Conservation (phyloP, 2,888 invertebrate genomes). For the Atrina japonica region DNA sequence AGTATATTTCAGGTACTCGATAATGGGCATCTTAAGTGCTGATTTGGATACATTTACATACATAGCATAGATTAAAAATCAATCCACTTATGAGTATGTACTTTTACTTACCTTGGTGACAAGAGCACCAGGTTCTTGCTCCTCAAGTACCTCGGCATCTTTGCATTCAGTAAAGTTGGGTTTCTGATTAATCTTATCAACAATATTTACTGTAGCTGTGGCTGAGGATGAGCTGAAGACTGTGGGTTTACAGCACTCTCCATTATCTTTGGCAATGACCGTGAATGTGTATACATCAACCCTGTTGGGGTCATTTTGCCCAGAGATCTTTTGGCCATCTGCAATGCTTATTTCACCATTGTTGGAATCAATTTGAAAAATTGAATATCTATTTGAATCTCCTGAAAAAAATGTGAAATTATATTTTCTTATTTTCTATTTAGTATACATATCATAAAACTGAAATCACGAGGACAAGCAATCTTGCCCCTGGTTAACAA, state of each 20-base stretch:
- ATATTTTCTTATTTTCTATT: background rate
- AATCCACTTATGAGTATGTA: background rate
- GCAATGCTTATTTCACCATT: slow-evolving; percentile 75
- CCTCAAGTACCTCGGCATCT: slow-evolving; percentile 84
- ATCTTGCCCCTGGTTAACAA: too few species aligned
- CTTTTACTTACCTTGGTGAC: slow-evolving; percentile 56
- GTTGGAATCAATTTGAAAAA: slow-evolving; percentile 72
- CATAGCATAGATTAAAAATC: too few species aligned
- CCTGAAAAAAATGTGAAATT: slow-evolving; percentile 28
- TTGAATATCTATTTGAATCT: slow-evolving; percentile 42
- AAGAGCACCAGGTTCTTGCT: slow-evolving; percentile 39
- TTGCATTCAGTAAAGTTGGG: slow-evolving; percentile 97
- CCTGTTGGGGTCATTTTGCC: slow-evolving; percentile 86
- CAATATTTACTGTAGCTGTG: slow-evolving; percentile 96
- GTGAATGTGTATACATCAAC: too few species aligned
- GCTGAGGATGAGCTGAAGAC: slow-evolving; percentile 93
- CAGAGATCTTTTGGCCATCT: slow-evolving; percentile 46
- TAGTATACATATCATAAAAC: too few species aligned
- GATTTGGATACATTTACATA: too few species aligned
- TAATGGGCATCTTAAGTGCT: too few species aligned
- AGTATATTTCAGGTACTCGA: too few species aligned
- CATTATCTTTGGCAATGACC: slow-evolving; percentile 98
- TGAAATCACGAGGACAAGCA: too few species aligned
- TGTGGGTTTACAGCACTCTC: slow-evolving; percentile 93
- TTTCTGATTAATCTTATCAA: slow-evolving; percentile 97